Evolutionary conservation across 2,797 vertebrate species (phyloP), one percentile per base, ranked within the genome.

Genomic region (Lophura swinhoii): DNA sequence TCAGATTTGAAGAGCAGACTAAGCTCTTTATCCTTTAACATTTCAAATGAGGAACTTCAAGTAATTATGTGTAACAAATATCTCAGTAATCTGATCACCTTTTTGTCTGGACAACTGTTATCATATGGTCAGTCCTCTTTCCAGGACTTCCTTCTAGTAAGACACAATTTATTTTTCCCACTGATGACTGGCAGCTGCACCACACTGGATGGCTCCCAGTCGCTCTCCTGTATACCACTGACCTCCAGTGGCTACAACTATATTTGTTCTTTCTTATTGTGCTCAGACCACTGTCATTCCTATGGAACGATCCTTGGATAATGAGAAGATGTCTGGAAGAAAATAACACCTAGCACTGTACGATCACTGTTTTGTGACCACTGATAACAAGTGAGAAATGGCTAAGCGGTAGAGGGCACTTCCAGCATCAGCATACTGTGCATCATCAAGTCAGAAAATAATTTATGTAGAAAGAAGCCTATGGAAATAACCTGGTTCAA

Each of bases 171-270:
- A 6, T 28, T 12, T 44, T 24, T 70, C 68, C 80, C 21, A 0
- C 0, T 1, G 29, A 51, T 9, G 44, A 35, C 26, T 3, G 2
- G 48, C 9, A 67, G 69, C 51, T 28, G 44, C 67, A n/a, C 31
- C 4, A 1, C 5, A 4, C 15, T 2, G 13, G 79, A 21, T 55
- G 74, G 49, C 63, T 96, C 66, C 53, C 73, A 41, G 62, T 48
- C 59, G 58, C 95, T 94, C 81, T 78, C 60, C 89, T 90, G 79
- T 93, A 87, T 94, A 73, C 73, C 91, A 95, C 91, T 96, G 96
- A 95, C 95, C 92, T 71, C 95, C 94, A 93, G 96, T 91, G 96
- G 96, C 63, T 92, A 67, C 56, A 84, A 39, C 48, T 62, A 1
- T n/a, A 49, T 43, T 90, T 91, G 59, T 66, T 94, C 76, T 59